Evolutionary conservation across 2,888 invertebrate species (phyloP).

Genomic region (Neoitamus cyanurus): DNA sequence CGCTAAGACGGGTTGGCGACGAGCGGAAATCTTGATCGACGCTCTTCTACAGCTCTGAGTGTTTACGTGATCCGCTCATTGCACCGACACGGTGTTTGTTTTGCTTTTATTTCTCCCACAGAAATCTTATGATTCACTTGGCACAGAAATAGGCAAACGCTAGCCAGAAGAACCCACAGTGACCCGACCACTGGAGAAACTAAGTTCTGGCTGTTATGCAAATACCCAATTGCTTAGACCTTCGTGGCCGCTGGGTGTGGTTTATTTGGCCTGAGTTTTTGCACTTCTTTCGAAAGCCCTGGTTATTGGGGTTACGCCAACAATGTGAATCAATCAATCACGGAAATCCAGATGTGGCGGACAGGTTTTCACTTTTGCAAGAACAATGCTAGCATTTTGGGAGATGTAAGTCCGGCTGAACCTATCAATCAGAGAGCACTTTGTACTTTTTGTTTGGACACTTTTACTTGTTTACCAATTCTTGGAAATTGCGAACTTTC

Average conservation of each 20-base stretch:
- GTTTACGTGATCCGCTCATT: neutral
- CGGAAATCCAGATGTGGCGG: neutral
- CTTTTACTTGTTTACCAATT: neutral
- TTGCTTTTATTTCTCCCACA: neutral
- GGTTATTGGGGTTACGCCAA: neutral
- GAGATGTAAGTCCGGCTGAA: neutral
- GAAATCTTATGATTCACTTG: neutral
- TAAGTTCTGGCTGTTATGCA: neutral
- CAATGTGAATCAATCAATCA: neutral
- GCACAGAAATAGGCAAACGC: neutral
- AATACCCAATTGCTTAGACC: neutral
- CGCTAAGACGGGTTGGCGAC: neutral
- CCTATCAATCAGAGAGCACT: neutral
- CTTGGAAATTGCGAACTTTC: neutral
- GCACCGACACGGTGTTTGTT: neutral
- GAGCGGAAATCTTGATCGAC: neutral
- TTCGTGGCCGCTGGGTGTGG: neutral
- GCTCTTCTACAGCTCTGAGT: neutral
- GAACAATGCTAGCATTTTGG: neutral
- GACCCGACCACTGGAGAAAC: neutral
- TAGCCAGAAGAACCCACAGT: neutral
- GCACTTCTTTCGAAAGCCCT: neutral
- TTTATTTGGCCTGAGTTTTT: neutral
- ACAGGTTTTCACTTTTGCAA: neutral
- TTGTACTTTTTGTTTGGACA: neutral